Evolutionary conservation across 2,888 invertebrate species (phyloP), one percentile per base, ranked within the genome.

Genomic region (Tineola bisselliella): DNA sequence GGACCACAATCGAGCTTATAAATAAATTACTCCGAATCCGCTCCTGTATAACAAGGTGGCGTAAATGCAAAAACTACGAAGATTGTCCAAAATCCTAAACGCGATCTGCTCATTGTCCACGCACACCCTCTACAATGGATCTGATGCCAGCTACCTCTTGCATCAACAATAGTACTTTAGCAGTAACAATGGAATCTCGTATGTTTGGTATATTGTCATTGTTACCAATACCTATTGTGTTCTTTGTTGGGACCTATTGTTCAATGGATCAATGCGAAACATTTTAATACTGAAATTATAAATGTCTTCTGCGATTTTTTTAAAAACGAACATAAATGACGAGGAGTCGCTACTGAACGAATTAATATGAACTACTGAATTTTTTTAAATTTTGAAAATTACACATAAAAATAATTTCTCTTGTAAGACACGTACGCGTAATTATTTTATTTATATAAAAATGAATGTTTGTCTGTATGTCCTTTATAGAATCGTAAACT

Each of bases 261-360:
- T 75, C 71, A 70, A 62, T 65, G 70, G 74, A 84, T 84, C 84
- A 81, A 84, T 84, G 84, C 72, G 84, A 86, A 84, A 86, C 86
- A 84, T 86, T 86, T 84, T 87, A 87, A 87, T 87, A 86, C 84
- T 81, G 79, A 83, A 86, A 86, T 84, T 86, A 86, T 84, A 81
- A 81, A 84, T 76, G 83, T 86, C 84, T 86, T 86, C 84, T 83
- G 82, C 74, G 67, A 69, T 70, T 68, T 68, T 65, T 33, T 6
- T 6, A 19, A 54, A 56, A 19, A n/a, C 3, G 58, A 13, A 58
- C 58, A 58, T 31, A 62, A 62, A 62, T 60, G 43, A 19, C 33
- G 19, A 67, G 60, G 73, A 74, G 71, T 62, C 54, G 19, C 25
- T 59, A 60, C 12, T 38, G 38, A 38, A 10, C 10, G 1, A 10